A percentile compares a stretch with the other conserved stretches of the same genome.
Evolutionary conservation across 2,113 vertebrate species (phyloP).

Genomic region (Baryphthengus martii): DNA sequence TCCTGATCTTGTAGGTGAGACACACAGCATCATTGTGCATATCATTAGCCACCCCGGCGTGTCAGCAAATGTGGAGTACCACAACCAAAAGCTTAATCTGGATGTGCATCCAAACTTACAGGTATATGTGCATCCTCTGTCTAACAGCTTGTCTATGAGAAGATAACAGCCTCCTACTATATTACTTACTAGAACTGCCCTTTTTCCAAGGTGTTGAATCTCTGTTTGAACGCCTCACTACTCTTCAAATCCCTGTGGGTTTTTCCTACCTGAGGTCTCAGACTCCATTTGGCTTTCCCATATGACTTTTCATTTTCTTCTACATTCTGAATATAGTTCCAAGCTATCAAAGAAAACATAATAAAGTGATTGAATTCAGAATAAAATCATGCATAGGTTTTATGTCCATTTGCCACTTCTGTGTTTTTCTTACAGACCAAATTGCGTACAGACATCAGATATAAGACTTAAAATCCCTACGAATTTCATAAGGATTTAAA

Average conservation of each 20-base stretch:
- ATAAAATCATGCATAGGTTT: not conserved
- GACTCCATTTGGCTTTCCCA: not conserved
- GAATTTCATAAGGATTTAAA: not conserved
- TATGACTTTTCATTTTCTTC: not conserved
- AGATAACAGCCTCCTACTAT: fast-evolving
- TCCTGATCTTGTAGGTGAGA: not conserved
- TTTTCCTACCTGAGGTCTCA: not conserved
- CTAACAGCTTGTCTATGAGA: not conserved
- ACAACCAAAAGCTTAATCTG: not conserved
- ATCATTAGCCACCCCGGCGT: fast-evolving
- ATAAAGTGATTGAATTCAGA: not conserved
- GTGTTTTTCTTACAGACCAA: not conserved
- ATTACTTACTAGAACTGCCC: fast-evolving
- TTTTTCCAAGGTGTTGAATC: not conserved
- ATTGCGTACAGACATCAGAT: not conserved
- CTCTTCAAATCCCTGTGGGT: not conserved
- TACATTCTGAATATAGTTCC: not conserved
- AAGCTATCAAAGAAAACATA: not conserved
- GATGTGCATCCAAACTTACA: not conserved
- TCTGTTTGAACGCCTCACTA: not conserved
- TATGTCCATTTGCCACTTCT: fast-evolving
- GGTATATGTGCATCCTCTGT: fast-evolving
- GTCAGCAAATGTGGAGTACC: not conserved
- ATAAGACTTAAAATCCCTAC: not conserved
- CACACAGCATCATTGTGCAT: fast-evolving